These are phyloP conservation scores for Philereme transversata DNA, from an alignment of 2,888 invertebrate genomes.

Conservation along the genomic window DNA sequence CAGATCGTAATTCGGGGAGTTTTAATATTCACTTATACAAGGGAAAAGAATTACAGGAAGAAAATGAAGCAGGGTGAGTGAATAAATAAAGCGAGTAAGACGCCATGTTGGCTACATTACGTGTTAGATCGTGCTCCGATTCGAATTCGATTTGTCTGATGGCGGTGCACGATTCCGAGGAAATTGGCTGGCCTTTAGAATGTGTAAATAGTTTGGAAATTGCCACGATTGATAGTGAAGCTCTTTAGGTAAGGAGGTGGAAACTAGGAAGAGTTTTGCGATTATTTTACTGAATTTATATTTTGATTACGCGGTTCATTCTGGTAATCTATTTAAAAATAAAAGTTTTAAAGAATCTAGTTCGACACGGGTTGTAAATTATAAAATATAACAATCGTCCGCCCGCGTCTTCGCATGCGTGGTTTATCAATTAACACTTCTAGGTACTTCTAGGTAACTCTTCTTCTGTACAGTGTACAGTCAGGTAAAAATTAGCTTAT, in stretches of 20 bases:
- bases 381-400: too few species aligned
- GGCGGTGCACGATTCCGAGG: constrained; percentile 55
- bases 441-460: too few species aligned
- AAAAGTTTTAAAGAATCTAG: too few species aligned
- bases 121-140: constrained; percentile 69
- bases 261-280: not conserved
- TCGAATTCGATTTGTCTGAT: constrained; percentile 75
- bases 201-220: constrained; percentile 64
- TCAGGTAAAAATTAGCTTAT: too few species aligned
- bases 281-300: too few species aligned
- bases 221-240: constrained; percentile 20
- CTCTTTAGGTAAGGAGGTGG: constrained; percentile 12
- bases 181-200: constrained; percentile 69
- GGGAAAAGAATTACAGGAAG: constrained; percentile 80
- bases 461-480: too few species aligned
- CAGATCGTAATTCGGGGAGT: constrained; percentile 54
- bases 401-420: too few species aligned
- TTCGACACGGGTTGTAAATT: too few species aligned
- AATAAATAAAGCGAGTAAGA: constrained; percentile 72
- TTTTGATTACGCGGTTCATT: too few species aligned
- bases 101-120: constrained; percentile 69
- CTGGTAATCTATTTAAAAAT: too few species aligned
- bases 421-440: too few species aligned
- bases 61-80: constrained; percentile 77
- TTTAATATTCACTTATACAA: constrained; percentile 79